Evolutionary conservation across 2,113 vertebrate species (phyloP).

Genomic region (Alosa alosa): DNA sequence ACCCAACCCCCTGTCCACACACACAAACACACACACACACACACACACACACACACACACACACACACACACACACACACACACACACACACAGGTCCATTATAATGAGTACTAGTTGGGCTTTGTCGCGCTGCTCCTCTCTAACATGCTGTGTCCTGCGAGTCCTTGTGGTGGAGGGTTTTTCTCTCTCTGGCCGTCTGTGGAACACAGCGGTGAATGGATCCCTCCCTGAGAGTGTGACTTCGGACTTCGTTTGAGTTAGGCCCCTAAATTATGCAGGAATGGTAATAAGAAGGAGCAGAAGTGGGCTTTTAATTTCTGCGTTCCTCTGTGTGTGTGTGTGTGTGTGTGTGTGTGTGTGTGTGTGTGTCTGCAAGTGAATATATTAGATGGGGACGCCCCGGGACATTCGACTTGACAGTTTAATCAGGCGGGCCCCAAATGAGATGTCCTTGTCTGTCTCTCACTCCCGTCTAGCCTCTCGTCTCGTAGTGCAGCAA

Average conservation of each 20-base stretch:
- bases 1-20: not conserved
- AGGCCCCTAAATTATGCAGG: conserved; percentile 41
- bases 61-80: not conserved
- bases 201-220: too few species aligned
- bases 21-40: not conserved
- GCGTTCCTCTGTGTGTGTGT: conserved; percentile 39
- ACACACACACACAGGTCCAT: not conserved
- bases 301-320: conserved; percentile 49
- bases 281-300: conserved; percentile 54
- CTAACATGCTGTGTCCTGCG: not conserved
- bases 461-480: not conserved
- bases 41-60: not conserved
- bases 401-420: conserved; percentile 53
- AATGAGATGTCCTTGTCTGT: conserved; percentile 43
- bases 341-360: too few species aligned
- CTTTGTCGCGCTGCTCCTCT: not conserved
- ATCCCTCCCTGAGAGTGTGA: too few species aligned
- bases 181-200: too few species aligned
- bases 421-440: conserved; percentile 64
- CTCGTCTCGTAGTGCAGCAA: not conserved
- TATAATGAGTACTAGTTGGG: too few species aligned
- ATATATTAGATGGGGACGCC: conserved; percentile 56
- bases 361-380: conserved; percentile 43
- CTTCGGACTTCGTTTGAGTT: too few species aligned
- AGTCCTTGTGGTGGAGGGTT: too few species aligned